Evolutionary conservation across 2,113 vertebrate genomes (phyloP).

Genomic region (Lepidothrix coronata): DNA sequence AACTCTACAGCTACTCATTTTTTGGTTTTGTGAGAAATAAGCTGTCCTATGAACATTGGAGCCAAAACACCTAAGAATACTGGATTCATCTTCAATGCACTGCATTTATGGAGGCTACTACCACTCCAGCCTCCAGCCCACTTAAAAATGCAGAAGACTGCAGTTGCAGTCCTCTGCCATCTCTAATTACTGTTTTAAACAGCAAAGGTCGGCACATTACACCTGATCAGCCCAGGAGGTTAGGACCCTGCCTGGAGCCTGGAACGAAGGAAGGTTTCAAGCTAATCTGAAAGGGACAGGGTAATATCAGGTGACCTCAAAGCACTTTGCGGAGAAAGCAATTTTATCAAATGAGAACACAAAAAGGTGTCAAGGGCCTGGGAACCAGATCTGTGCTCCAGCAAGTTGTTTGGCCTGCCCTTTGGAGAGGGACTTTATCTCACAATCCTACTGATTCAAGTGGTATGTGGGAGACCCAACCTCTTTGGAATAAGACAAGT

Average conservation of each 20-base stretch:
- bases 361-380: background rate
- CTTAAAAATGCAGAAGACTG: conserved; percentile 5
- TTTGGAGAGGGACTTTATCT: background rate
- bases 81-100: background rate
- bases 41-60: background rate
- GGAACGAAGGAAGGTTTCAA: background rate
- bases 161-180: background rate
- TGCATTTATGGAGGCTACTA: background rate
- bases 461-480: fast-evolving
- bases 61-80: background rate
- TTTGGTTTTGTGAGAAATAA: background rate
- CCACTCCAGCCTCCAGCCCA: background rate
- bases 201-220: conserved; percentile 38
- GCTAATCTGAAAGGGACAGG: background rate
- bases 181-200: conserved; percentile 22
- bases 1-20: background rate
- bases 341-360: background rate
- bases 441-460: background rate
- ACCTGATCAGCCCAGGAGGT: conserved; percentile 12
- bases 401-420: background rate
- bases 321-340: conserved; percentile 14
- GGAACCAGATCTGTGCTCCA: background rate
- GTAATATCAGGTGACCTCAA: background rate
- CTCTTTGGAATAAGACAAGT: background rate
- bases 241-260: background rate